Base-by-base conservation (phyloP, 2,797 vertebrate genomes). In the Spea hammondii region DNA sequence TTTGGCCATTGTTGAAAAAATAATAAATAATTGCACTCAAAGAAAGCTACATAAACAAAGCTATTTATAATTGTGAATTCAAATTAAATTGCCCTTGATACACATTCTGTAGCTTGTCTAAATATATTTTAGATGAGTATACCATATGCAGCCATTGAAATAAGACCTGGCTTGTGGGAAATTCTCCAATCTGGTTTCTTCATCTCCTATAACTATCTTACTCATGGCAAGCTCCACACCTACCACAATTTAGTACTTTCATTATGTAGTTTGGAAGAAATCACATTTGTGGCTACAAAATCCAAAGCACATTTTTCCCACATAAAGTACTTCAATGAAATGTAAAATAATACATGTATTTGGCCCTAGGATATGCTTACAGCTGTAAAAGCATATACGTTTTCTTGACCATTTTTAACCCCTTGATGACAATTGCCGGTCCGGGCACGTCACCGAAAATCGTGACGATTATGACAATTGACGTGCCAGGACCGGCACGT, bases 401-500 rank as follows among this genome's bases (percentile, higher is more conserved):
- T 77, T 76, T 68, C 79, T 73, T 80, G 72, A 51, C 66, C 66
- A 66, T 76, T 76, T 72, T 77, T 48, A 72, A 72, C n/a, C n/a
- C n/a, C n/a, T n/a, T n/a, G n/a, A n/a, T n/a, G n/a, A n/a, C n/a
- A n/a, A n/a, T n/a, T n/a, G n/a, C n/a, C n/a, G n/a, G n/a, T n/a
- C n/a, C n/a, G n/a, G n/a, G n/a, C n/a, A n/a, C n/a, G n/a, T n/a
- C n/a, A n/a, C n/a, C n/a, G n/a, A n/a, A n/a, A n/a, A n/a, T n/a
- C n/a, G n/a, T n/a, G n/a, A n/a, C n/a, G n/a, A n/a, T n/a, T n/a
- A n/a, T n/a, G n/a, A n/a, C n/a, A n/a, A n/a, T n/a, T n/a, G n/a
- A n/a, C n/a, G n/a, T n/a, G n/a, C n/a, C n/a, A n/a, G n/a, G n/a
- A n/a, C n/a, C n/a, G n/a, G n/a, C n/a, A n/a, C n/a, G n/a, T n/a